Evolutionary conservation across 30 jellyfish, hydroid and myxozoan genomes (phyloP).

Genomic region (Phacellophora camtschatica): DNA sequence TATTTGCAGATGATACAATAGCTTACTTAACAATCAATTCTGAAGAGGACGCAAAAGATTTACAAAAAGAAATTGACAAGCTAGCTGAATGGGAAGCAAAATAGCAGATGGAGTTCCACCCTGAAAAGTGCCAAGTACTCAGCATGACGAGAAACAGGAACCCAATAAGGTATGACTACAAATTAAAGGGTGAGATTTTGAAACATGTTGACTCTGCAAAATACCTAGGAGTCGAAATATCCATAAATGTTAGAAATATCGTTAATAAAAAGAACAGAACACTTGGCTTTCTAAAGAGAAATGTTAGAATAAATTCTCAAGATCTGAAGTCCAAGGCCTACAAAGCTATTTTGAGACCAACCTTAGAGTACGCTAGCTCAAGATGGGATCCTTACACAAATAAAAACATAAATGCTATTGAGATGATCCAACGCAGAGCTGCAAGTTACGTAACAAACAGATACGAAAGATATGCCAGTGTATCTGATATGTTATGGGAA

Average conservation of each 20-base stretch:
- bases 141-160: background rate
- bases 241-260: background rate
- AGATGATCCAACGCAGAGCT: slow-evolving; percentile 47
- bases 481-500: background rate
- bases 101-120: slow-evolving; percentile 53
- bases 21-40: slow-evolving; percentile 5
- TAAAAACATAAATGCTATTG: slow-evolving; percentile 5
- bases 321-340: slow-evolving; percentile 1
- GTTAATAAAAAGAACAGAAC: background rate
- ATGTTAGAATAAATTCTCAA: background rate
- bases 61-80: slow-evolving; percentile 23
- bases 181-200: slow-evolving; percentile 13
- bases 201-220: slow-evolving; percentile 35
- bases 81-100: slow-evolving; percentile 15
- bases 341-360: slow-evolving; percentile 14
- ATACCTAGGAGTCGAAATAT: background rate
- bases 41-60: background rate
- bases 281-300: background rate
- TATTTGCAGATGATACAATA: slow-evolving; percentile 39
- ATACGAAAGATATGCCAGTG: slow-evolving; percentile 26
- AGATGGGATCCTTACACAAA: slow-evolving; percentile 22
- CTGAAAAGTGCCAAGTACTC: slow-evolving; percentile 35
- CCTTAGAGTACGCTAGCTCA: slow-evolving; percentile 24
- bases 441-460: slow-evolving; percentile 28
- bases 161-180: background rate